Conservation (phyloP, 2,888 invertebrate genomes). For the Ametastegia equiseti region DNA sequence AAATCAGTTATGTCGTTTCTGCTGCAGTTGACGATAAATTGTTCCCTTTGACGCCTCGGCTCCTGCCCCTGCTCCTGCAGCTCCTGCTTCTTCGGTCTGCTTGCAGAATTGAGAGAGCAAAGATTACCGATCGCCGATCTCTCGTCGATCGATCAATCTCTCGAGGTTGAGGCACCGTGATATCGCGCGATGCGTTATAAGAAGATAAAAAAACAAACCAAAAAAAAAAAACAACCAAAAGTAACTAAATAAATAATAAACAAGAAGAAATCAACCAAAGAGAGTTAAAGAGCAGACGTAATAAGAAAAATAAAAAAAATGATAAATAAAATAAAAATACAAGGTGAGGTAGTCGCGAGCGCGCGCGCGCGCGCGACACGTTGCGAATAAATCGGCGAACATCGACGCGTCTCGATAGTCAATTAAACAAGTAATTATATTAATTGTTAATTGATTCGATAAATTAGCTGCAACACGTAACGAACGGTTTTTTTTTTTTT, state of each 20-base stretch:
- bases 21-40: constrained; percentile 26
- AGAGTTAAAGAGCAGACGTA: too few species aligned
- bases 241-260: constrained; percentile 27
- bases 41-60: constrained; percentile 4
- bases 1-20: constrained; percentile 8
- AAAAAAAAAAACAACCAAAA: background rate
- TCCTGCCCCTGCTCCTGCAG: background rate
- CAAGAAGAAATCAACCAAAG: background rate
- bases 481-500: background rate
- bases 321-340: background rate
- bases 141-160: constrained; percentile 24
- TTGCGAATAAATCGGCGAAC: constrained; percentile 23
- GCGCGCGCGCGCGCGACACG: constrained; percentile 13
- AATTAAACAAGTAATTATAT: constrained; percentile 3
- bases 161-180: background rate
- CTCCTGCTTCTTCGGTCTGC: too few species aligned
- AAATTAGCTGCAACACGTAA: background rate
- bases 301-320: background rate
- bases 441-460: constrained; percentile 15
- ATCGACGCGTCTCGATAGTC: background rate
- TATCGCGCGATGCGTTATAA: constrained; percentile 54
- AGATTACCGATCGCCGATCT: background rate
- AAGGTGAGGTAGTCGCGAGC: background rate
- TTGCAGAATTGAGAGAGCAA: background rate
- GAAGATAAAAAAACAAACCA: constrained; percentile 22